These are phyloP conservation scores for Helobdella robusta DNA, from an alignment of 2,888 invertebrate genomes.

Conservation along the genomic window DNA sequence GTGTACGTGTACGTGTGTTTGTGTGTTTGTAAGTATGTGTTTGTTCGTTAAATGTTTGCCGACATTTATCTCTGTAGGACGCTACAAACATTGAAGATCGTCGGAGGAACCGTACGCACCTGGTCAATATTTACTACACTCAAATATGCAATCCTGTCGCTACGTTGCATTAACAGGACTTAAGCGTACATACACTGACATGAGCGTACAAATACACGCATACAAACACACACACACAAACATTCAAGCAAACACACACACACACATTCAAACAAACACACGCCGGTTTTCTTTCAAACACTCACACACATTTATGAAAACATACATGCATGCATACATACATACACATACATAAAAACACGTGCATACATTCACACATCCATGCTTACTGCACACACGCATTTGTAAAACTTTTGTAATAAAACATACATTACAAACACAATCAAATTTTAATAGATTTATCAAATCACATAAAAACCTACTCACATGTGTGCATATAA, in stretches of 20 bases:
- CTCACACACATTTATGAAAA: slow-evolving; percentile 4
- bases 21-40: slow-evolving; percentile 12
- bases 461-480: too few relatives aligned
- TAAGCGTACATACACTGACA: slow-evolving; percentile 6
- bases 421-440: too few relatives aligned
- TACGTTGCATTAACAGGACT: too few relatives aligned
- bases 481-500: too few relatives aligned
- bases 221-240: slow-evolving; percentile 11
- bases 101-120: too few relatives aligned
- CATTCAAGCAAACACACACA: slow-evolving; percentile 13
- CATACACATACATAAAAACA: slow-evolving; percentile 10
- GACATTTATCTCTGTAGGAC: background rate
- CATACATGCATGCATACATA: slow-evolving; percentile 1
- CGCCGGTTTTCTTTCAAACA: background rate
- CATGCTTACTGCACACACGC: background rate
- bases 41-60: background rate
- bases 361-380: background rate
- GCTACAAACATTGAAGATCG: too few relatives aligned
- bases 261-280: slow-evolving; percentile 9
- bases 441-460: too few relatives aligned
- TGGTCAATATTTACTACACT: too few relatives aligned
- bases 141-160: too few relatives aligned
- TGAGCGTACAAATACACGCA: background rate
- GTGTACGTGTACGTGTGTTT: slow-evolving; percentile 8
- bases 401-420: background rate